Evolutionary conservation across 2,113 vertebrate genomes (phyloP), one percentile per base, ranked within the genome.

Genomic region (Poecile atricapillus): DNA sequence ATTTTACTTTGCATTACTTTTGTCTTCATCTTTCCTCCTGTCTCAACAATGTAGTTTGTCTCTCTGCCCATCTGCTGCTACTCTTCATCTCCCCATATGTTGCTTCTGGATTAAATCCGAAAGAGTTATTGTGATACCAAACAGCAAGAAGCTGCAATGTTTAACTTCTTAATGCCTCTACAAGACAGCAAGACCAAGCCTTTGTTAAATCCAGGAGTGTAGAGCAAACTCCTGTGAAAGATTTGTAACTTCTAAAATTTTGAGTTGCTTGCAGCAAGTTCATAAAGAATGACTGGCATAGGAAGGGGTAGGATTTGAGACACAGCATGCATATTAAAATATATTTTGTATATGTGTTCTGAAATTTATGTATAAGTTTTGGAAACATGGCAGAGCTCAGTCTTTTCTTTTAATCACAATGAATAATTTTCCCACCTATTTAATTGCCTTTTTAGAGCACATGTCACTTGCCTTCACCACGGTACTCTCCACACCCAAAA

Each of bases 111-210:
- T 28, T 56, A 84, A 81, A 81, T 39, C 33, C 18, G 30, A 74
- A 52, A 37, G 80, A 58, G 7, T 27, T 78, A 6, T 7, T 46
- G 35, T 58, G 23, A 10, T 74, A 17, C 25, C 18, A 50, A 43
- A 23, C 31, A 91, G 28, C 0, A 3, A 53, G 63, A 86, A 86
- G 14, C 15, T 58, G 23, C 53, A 74, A 10, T 62, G 10, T 47
- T 41, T 37, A 41, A 62, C 22, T 67, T 81, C 13, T 55, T 43
- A 0, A 0, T 75, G 7, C 7, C 23, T 89, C 31, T 50, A 10
- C 1, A 3, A 27, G 25, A 47, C 3, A 5, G 31, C 0, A 1
- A 62, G 13, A 27, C 2, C 1, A 52, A 47, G 11, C 8, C 25
- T 75, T 39, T 0, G 0, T 37, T 63, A 33, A 71, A 43, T 28